These are phyloP conservation scores for Smutsia temminckii DNA, from an alignment of 2,797 vertebrate species.

Conservation along the genomic window DNA sequence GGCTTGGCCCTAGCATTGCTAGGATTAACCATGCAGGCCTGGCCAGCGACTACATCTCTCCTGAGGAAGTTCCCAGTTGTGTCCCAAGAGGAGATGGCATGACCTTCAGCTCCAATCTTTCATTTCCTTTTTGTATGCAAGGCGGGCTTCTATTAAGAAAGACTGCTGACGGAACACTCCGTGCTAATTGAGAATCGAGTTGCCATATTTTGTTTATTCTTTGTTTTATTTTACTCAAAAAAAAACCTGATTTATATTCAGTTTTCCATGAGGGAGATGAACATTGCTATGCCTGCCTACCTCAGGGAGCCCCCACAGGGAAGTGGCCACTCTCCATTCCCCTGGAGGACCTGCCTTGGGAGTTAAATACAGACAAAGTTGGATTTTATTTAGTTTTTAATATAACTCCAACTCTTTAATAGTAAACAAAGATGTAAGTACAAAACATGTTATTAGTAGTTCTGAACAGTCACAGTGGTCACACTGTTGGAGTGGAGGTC, in stretches of 20 bases:
- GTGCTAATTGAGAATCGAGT: not conserved
- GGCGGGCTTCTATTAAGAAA: not conserved
- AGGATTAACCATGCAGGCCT: not conserved
- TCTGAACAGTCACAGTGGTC: constrained; percentile 36
- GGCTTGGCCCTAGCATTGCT: not conserved
- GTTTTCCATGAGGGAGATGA: not conserved
- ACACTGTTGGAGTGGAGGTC: not conserved
- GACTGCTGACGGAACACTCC: not conserved
- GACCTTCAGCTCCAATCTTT: not conserved
- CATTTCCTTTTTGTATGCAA: not conserved
- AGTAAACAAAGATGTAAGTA: constrained; percentile 62
- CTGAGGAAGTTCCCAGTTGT: not conserved
- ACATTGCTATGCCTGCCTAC: not conserved
- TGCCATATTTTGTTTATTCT: not conserved
- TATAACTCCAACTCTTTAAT: constrained; percentile 1
- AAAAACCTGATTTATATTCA: not conserved
- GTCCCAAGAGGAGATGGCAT: not conserved
- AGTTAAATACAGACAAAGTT: constrained; percentile 33
- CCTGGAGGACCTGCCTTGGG: not conserved
- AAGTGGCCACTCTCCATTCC: not conserved
- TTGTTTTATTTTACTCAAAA: not conserved
- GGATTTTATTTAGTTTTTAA: constrained; percentile 62
- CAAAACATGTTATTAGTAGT: constrained; percentile 57
- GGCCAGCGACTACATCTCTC: not conserved
- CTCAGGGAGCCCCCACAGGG: not conserved